Percentiles rank a stretch among this genome's conserved stretches.
Conservation (phyloP, 53 echinoderm and acorn worm genomes). For the Zoroaster sp. region DNA sequence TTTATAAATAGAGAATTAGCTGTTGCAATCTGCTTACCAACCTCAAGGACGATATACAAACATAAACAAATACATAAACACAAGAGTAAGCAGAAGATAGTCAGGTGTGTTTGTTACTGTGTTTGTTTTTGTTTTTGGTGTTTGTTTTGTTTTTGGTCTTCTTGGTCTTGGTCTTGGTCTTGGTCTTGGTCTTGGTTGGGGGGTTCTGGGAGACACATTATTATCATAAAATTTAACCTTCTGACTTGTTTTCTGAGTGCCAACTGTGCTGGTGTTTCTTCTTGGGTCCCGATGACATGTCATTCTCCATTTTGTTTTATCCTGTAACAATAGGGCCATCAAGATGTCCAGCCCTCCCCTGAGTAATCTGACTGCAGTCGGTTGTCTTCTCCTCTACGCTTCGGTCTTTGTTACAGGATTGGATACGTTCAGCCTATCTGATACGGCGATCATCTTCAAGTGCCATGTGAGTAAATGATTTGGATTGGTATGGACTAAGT, state of each 20-base stretch:
- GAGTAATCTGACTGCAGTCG: conserved; percentile 53
- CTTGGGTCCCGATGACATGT: too few relatives aligned
- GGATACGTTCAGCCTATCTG: conserved; percentile 1
- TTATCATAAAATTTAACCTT: not conserved
- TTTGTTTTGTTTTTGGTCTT: too few relatives aligned
- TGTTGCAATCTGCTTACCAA: too few relatives aligned
- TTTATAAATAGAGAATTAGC: too few relatives aligned
- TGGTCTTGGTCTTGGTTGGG: not conserved
- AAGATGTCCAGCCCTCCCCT: conserved; percentile 65
- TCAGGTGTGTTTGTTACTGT: too few relatives aligned
- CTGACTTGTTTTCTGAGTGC: too few relatives aligned
- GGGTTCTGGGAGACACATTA: not conserved
- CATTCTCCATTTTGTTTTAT: too few relatives aligned
- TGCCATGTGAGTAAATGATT: conserved; percentile 53
- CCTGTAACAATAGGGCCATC: conserved; percentile 25
- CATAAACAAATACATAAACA: too few relatives aligned
- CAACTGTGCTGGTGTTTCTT: not conserved
- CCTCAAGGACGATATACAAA: too few relatives aligned
- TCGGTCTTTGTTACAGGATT: conserved; percentile 34
- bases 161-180: not conserved
- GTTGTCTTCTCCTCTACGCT: conserved; percentile 58
- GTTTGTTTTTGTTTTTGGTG: too few relatives aligned
- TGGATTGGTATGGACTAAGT: not conserved
- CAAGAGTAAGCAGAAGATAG: too few relatives aligned
- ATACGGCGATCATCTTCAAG: conserved; percentile 15